Conservation (phyloP, 1,140 invertebrate genomes). For the Meloidogyne chitwoodi region DNA sequence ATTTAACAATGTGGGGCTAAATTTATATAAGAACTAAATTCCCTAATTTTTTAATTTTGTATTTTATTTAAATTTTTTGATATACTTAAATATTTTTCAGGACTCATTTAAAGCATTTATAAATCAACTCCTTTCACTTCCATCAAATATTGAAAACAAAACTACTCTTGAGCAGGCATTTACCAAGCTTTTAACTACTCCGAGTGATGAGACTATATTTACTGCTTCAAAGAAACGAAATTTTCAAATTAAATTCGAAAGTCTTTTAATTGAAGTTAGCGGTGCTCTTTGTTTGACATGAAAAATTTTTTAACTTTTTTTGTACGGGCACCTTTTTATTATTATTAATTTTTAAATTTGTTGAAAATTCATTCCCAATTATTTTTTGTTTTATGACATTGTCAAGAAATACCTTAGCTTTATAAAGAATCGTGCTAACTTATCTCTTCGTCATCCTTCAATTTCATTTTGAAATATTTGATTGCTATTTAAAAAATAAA, state of each 20-base stretch:
- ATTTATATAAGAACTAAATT: too few relatives aligned
- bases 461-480: too few relatives aligned
- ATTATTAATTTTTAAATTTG: background rate
- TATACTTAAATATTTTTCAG: too few relatives aligned
- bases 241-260: conserved; percentile 14
- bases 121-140: conserved; percentile 10
- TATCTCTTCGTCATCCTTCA: too few relatives aligned
- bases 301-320: background rate
- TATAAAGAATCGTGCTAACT: too few relatives aligned
- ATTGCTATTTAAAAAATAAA: too few relatives aligned
- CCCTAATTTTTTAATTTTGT: too few relatives aligned
- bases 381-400: background rate
- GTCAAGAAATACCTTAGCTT: too few relatives aligned
- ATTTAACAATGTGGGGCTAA: too few relatives aligned
- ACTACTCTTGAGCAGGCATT: background rate
- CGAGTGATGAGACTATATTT: background rate
- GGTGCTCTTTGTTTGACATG: conserved; percentile 12
- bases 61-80: too few relatives aligned
- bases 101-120: conserved; percentile 10
- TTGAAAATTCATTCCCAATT: background rate
- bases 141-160: conserved; percentile 15
- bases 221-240: conserved; percentile 1
- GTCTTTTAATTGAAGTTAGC: conserved; percentile 14
- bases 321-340: background rate
- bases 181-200: background rate